Evolutionary conservation across 2,888 invertebrate genomes (phyloP).

Genomic region (Xylota sylvarum): DNA sequence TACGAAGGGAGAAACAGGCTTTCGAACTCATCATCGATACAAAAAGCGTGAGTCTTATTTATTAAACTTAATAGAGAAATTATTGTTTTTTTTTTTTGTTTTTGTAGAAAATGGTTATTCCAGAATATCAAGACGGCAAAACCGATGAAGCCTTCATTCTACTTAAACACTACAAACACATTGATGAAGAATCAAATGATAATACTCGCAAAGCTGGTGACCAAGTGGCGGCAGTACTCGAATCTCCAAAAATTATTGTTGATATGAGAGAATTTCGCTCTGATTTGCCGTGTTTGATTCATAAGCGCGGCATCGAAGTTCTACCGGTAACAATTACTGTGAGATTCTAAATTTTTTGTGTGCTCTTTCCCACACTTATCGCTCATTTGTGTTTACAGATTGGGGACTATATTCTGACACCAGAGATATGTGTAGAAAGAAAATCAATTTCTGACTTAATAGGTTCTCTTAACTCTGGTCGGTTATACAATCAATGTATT

Average conservation of each 20-base stretch:
- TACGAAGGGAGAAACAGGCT: constrained; percentile 96
- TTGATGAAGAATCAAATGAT: constrained; percentile 78
- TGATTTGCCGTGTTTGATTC: constrained; percentile 96
- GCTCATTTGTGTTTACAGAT: constrained; percentile 87
- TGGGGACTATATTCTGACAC: constrained; percentile 98
- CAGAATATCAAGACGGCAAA: constrained; percentile 95
- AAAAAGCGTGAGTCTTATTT: constrained; percentile 90
- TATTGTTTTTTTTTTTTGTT: constrained; percentile 2
- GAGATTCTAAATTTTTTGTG: constrained; percentile 4
- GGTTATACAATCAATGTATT: constrained; percentile 97
- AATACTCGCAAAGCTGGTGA: constrained; percentile 91
- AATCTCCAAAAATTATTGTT: constrained; percentile 89
- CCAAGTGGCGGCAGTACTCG: constrained; percentile 82
- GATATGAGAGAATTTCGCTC: constrained; percentile 99
- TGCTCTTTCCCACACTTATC: constrained; percentile 35
- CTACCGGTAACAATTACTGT: constrained; percentile 94
- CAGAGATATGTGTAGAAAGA: constrained; percentile 98
- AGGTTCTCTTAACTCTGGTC: constrained; percentile 96
- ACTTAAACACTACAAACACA: constrained; percentile 80
- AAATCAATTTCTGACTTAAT: constrained; percentile 98
- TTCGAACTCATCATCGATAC: constrained; percentile 96
- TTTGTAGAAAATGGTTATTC: constrained; percentile 92
- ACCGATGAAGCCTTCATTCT: constrained; percentile 87
- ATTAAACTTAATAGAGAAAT: not conserved
- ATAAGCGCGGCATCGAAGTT: constrained; percentile 96